Conservation (phyloP, 1,140 invertebrate genomes). For the Reticulitermes speratus region DNA sequence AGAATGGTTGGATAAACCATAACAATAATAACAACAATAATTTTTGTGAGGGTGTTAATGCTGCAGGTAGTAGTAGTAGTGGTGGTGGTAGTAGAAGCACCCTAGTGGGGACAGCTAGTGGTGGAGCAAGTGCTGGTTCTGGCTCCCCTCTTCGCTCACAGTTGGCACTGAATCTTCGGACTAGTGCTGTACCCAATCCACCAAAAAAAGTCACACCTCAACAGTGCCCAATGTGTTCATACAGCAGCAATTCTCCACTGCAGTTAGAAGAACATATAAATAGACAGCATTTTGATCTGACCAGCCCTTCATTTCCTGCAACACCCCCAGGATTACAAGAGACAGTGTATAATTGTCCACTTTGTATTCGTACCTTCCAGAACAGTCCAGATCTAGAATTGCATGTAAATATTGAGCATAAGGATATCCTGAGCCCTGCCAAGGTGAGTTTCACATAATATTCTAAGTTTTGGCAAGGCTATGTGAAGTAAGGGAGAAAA, state of each 20-base stretch:
- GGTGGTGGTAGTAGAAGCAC: conserved; percentile 37
- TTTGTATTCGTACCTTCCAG: conserved; percentile 70
- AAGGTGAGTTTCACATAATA: conserved; percentile 31
- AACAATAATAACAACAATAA: conserved; percentile 45
- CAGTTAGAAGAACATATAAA: conserved; percentile 84
- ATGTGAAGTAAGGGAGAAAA: not conserved
- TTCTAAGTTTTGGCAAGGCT: conserved; percentile 21
- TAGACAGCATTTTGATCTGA: conserved; percentile 77
- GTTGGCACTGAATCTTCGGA: conserved; percentile 62
- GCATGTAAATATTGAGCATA: conserved; percentile 83
- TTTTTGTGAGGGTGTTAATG: conserved; percentile 37
- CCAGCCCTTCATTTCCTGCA: conserved; percentile 67
- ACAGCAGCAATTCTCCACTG: conserved; percentile 68
- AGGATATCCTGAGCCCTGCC: conserved; percentile 64
- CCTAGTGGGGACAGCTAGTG: not conserved
- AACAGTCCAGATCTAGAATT: conserved; percentile 75
- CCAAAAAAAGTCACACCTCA: conserved; percentile 47
- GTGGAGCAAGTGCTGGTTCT: conserved; percentile 46
- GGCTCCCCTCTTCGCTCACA: conserved; percentile 62
- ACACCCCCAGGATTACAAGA: conserved; percentile 48
- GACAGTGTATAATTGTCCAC: conserved; percentile 62
- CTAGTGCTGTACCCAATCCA: conserved; percentile 47
- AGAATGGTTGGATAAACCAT: conserved; percentile 48
- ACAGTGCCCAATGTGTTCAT: conserved; percentile 78
- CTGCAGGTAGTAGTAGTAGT: conserved; percentile 35